phyloP scores from a whole-genome alignment of 2,113 vertebrate genomes.

The Paramormyrops kingsleyae region DNA sequence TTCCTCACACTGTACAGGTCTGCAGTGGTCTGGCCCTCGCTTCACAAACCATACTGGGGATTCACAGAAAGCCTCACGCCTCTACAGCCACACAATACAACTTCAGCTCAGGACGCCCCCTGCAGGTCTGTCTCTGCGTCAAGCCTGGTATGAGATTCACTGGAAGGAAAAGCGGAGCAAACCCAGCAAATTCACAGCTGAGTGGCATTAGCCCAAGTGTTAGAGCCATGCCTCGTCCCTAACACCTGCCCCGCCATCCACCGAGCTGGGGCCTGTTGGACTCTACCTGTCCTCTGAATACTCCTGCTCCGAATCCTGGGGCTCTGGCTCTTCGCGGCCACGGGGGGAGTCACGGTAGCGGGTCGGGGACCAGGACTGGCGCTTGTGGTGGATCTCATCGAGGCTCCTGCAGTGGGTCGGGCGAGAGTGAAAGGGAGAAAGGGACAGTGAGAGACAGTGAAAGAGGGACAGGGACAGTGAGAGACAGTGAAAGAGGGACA shows the following conservation, averaged over 20 bases:
- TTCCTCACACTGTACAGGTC: neutral
- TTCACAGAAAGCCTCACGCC: neutral
- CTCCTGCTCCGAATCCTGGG: conserved; percentile 84
- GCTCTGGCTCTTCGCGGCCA: conserved; percentile 71
- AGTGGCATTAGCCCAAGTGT: neutral
- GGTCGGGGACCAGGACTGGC: conserved; percentile 83
- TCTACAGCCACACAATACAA: neutral
- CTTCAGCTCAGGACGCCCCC: neutral
- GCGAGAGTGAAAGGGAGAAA: neutral
- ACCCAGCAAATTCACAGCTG: neutral
- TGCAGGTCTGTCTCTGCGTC: neutral
- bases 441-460: too few relatives aligned
- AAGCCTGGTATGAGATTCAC: neutral
- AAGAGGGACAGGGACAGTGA: too few relatives aligned
- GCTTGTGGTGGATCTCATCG: conserved; percentile 96
- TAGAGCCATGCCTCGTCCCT: neutral
- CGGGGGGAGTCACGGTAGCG: conserved; percentile 82
- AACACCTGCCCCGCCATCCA: neutral
- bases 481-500: neutral
- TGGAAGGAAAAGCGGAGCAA: neutral
- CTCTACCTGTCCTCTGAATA: conserved; percentile 96
- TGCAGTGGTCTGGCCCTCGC: neutral
- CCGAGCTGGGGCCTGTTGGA: neutral
- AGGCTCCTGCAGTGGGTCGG: conserved; percentile 71
- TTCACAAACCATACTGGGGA: neutral